These are phyloP conservation scores for Zosterops hypoxanthus DNA, from an alignment of 2,113 vertebrate genomes.

Conservation along the genomic window DNA sequence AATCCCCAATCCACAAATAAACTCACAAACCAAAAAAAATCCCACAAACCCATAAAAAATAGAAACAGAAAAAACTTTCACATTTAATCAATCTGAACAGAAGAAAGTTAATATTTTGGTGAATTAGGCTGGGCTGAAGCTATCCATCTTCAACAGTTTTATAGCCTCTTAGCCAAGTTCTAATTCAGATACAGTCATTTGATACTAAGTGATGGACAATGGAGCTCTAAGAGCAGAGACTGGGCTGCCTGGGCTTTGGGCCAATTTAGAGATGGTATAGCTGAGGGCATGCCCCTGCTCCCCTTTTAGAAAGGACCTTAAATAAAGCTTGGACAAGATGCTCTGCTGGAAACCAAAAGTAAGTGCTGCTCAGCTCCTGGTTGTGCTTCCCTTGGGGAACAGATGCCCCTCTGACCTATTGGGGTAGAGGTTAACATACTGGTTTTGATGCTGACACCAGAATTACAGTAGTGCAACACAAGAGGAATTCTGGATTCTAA, in stretches of 20 bases:
- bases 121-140: neutral
- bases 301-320: neutral
- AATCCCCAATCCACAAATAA: neutral
- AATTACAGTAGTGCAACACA: neutral
- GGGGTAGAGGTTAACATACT: neutral
- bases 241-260: neutral
- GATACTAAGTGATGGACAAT: neutral
- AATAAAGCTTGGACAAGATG: neutral
- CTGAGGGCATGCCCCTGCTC: neutral
- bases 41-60: neutral
- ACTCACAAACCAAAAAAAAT: neutral
- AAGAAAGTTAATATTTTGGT: neutral
- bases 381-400: neutral
- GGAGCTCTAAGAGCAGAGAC: neutral
- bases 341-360: neutral
- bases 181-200: neutral
- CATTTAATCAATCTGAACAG: neutral
- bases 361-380: neutral
- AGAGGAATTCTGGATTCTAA: neutral
- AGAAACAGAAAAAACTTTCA: fast-evolving
- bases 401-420: too few species aligned
- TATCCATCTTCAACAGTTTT: neutral
- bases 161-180: neutral
- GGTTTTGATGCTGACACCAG: neutral
- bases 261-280: neutral